Evolutionary conservation across 1,140 invertebrate genomes (phyloP).

Genomic region (Popillia japonica): DNA sequence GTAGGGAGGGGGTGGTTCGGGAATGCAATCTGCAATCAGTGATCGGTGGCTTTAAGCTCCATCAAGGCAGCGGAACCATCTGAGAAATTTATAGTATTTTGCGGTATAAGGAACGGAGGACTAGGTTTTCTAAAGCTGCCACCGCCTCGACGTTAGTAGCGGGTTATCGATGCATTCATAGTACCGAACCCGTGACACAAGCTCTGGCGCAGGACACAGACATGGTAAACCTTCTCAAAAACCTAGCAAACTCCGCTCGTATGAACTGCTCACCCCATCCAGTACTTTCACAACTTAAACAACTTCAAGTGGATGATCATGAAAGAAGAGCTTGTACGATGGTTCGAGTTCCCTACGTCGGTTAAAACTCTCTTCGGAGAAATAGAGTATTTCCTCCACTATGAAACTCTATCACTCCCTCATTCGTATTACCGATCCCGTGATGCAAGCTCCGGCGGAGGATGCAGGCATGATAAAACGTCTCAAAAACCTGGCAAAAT

Average conservation of each 20-base stretch:
- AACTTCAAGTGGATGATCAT: constrained; percentile 30
- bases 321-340: constrained; percentile 37
- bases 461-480: too few relatives aligned
- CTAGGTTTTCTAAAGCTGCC: constrained; percentile 40
- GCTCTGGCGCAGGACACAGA: constrained; percentile 42
- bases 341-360: constrained; percentile 41
- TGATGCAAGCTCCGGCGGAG: too few relatives aligned
- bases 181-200: constrained; percentile 44
- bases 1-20: too few relatives aligned
- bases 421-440: too few relatives aligned
- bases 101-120: constrained; percentile 50
- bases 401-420: too few relatives aligned
- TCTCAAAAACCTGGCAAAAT: too few relatives aligned
- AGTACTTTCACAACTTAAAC: not conserved
- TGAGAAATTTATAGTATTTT: too few relatives aligned
- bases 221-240: constrained; percentile 41
- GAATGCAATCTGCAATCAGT: too few relatives aligned
- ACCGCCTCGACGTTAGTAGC: constrained; percentile 11
- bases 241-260: constrained; percentile 36
- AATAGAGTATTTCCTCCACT: too few relatives aligned
- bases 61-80: too few relatives aligned
- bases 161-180: constrained; percentile 36
- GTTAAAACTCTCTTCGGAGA: constrained; percentile 43
- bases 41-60: too few relatives aligned
- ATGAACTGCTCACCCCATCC: constrained; percentile 40